Base-by-base conservation (phyloP, 30 jellyfish, hydroid and myxozoan species). In the Mastigias papua region DNA sequence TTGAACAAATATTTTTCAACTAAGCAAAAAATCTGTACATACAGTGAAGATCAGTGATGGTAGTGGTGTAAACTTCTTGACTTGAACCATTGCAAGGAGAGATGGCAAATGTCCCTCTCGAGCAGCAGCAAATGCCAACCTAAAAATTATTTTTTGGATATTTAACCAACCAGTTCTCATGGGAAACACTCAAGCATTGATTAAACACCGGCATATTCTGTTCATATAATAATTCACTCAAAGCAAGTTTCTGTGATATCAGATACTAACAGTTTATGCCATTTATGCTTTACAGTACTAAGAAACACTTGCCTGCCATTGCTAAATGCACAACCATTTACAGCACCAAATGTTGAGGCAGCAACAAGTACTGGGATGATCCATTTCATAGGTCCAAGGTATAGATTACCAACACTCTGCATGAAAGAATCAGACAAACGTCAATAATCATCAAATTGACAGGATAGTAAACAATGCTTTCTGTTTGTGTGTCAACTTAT, bases 121-220 rank as follows among this genome's bases (percentile, higher is more conserved):
- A 28, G 98, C 98, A 48, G 98, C 97, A 48, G 94, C 98, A 77
- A 82, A 94, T 22, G 95, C 97, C 17, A 94, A 92, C 78, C 98
- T 92, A 73, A 15, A 73, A 66, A 37, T 37, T 3, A 3, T 37
- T 37, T 3, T 3, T 3, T 3, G 54, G 5, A 37, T 11, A 37
- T 37, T 37, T 37, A 37, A 37, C 54, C 5, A 37, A 37, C 54
- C 54, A 37, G 11, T 3, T 37, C 11, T 37, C 11, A 11, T 3
- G 54, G 54, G 11, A 37, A 37, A 37, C 54, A 37, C 5, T 37
- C 5, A 37, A 37, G 11, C 5, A 3, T 5, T 11, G 11, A 37
- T 37, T 3, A 5, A 37, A 37, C 11, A 5, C 11, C 5, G 54
- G 11, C 10, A 74, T 74, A 74, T 23, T 23, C 0, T 23, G n/a